Conservation (phyloP, 2,797 vertebrate species). For the Xiphophorus birchmanni region DNA sequence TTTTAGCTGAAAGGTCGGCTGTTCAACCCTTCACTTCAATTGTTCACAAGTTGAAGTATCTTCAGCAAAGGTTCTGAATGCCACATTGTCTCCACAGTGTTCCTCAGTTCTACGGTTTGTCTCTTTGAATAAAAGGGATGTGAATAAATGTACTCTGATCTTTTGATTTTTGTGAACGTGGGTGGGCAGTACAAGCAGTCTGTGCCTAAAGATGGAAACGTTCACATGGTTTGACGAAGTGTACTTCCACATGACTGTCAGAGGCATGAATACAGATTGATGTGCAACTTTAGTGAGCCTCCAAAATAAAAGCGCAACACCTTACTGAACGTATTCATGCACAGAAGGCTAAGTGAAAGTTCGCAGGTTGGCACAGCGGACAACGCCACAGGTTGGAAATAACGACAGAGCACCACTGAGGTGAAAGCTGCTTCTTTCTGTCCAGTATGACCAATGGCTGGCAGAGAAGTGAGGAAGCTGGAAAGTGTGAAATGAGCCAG, state of each 20-base stretch:
- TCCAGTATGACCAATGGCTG: constrained; percentile 26
- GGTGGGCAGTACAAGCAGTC: constrained; percentile 33
- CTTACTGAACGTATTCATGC: background rate
- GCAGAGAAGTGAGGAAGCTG: constrained; percentile 41
- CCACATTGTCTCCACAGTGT: no score
- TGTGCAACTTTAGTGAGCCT: background rate
- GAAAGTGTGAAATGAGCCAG: constrained; percentile 70
- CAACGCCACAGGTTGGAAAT: background rate
- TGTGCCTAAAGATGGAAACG: constrained; percentile 44
- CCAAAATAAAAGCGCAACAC: background rate
- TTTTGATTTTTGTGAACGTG: background rate
- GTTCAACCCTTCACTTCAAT: background rate
- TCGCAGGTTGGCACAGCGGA: background rate
- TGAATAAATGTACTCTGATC: background rate
- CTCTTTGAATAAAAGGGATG: background rate
- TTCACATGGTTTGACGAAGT: constrained; percentile 13
- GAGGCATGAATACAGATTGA: constrained; percentile 3
- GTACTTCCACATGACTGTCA: background rate
- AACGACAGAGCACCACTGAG: constrained; percentile 1
- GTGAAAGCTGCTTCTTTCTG: constrained; percentile 13
- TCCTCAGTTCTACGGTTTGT: background rate
- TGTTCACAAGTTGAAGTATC: background rate
- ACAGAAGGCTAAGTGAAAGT: background rate
- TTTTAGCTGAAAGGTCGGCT: background rate
- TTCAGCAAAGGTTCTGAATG: background rate